Base-by-base conservation (phyloP, 2,888 invertebrate species). In the Aquatica leii region DNA sequence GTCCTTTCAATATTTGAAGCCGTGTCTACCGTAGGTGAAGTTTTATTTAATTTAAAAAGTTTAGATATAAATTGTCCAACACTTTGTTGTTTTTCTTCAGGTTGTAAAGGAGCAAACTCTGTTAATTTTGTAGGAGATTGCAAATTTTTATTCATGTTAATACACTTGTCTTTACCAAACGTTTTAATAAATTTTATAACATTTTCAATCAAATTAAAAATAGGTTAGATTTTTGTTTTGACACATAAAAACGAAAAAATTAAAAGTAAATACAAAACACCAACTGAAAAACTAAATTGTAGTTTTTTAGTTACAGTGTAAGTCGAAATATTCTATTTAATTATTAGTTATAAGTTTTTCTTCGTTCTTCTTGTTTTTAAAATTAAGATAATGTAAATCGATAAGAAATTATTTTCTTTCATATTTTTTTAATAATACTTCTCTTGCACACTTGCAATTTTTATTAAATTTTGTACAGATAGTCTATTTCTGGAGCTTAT, bases 21-120 rank as follows among this genome's bases (percentile, higher is more conserved):
- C 66, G 69, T 35, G 31, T 78, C 76, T 17, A 74, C 76, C 14
- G 72, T 80, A 58, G 82, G 82, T 71, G 84, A 82, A 84, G 87
- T 86, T 78, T 85, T 86, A n/a, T 85, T 86, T 70, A 89, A 85
- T 76, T 86, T 89, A 82, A 92, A 92, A 69, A 94, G 84, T 79
- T 91, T 91, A 15, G 91, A 89, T 70, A 92, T 87, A 69, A 91
- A 86, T 46, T 91, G 90, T 8, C 88, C 86, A 20, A 91, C 88
- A 15, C 88, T 88, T 71, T 90, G 89, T 72, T 90, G 89, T 69
- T 87, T 88, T 20, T 90, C 87, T 75, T 93, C 93, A 0, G 90
- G 86, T 78, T 90, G 91, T 63, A 92, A 85, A 18, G 93, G 90
- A 54, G 91, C 90, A 77, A 93, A 93, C 79, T 92, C 91, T 8